A percentile compares a stretch with the other conserved stretches of the same genome.
These are phyloP conservation scores for Heteromormyrus szaboi DNA, from an alignment of 2,797 vertebrate species.

Conservation along the genomic window DNA sequence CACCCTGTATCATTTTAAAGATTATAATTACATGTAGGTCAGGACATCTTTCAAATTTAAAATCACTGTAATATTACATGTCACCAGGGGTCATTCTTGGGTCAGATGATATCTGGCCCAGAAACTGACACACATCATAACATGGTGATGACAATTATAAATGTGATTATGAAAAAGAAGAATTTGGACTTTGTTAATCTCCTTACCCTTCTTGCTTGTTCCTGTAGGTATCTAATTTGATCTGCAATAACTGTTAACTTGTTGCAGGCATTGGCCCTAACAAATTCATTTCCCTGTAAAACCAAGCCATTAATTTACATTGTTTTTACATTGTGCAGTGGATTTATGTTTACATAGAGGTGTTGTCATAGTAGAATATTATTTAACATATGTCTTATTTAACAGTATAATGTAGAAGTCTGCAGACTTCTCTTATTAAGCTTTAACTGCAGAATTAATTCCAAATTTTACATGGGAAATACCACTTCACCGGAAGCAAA, in stretches of 20 bases:
- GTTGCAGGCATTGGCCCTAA: constrained; percentile 86
- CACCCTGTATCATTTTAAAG: neutral
- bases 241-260: constrained; percentile 82
- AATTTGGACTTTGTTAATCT: neutral
- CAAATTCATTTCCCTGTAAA: constrained; percentile 77
- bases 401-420: neutral
- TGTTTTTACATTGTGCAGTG: neutral
- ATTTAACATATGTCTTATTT: neutral
- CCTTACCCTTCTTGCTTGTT: constrained; percentile 83
- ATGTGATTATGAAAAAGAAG: neutral
- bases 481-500: neutral
- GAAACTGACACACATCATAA: neutral
- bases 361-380: neutral
- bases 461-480: neutral
- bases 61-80: neutral
- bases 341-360: neutral
- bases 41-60: neutral
- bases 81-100: neutral
- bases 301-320: neutral
- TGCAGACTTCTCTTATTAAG: neutral
- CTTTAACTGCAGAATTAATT: neutral
- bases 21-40: neutral
- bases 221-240: constrained; percentile 86
- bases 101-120: neutral
- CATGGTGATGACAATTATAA: neutral